Evolutionary conservation across 2,888 invertebrate genomes (phyloP), one percentile per base, ranked within the genome.

Genomic region (Plebejus melissa): DNA sequence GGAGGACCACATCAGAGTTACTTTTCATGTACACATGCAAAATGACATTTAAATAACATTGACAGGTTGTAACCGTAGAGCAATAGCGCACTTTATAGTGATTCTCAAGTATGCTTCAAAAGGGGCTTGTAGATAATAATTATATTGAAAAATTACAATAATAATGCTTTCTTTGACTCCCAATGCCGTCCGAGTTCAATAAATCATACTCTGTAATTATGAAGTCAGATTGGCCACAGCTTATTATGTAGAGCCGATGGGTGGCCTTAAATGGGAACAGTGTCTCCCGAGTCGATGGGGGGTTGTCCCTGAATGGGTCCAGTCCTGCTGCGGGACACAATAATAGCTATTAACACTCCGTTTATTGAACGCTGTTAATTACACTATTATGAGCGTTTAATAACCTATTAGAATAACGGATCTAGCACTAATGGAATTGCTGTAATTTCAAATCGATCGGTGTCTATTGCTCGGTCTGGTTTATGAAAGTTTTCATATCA

Each of bases 311-410:
- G 11, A 65, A 65, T 36, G 16, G 32, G 65, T 13, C 28, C 65
- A 65, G 65, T 36, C 65, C 65, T 32, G 36, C 65, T 65, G 65
- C 0, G 36, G 13, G 13, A 65, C 65, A 65, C 65, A 65, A 65
- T 65, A 65, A 65, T 36, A 36, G 65, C 13, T 65, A 65, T 65
- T 65, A 65, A 65, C 65, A 65, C 65, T 65, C 32, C 65, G 13
- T 13, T 65, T 65, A 65, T 32, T 65, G 4, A 5, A 36, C 11
- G 32, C 65, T 65, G 60, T 60, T 60, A 60, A 60, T 65, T 36
- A 32, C 13, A 32, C 32, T 65, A 65, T 65, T 65, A 65, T 65
- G 16, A 16, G 13, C 32, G 13, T 16, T 65, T 65, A 36, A 65
- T 65, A 65, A 13, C 4, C 65, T 13, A 65, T 65, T 65, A 65